Conservation (phyloP, 2,797 vertebrate species). For the Gobionotothen gibberifrons region DNA sequence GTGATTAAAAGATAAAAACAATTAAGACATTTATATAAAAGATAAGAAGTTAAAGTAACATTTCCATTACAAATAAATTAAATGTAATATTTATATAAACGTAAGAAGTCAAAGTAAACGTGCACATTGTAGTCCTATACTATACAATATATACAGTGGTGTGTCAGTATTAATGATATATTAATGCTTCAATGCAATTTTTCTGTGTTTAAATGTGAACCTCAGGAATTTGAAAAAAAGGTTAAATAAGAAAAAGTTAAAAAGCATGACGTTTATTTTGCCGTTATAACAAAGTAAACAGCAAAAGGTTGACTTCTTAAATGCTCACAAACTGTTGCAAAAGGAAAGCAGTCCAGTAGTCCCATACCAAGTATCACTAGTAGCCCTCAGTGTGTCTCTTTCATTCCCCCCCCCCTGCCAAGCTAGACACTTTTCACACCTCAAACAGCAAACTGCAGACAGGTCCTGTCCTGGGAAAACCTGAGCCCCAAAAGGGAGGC, state of each 20-base stretch:
- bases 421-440: conserved; percentile 60
- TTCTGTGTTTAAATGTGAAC: no score
- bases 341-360: conserved; percentile 24
- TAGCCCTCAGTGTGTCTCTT: conserved; percentile 16
- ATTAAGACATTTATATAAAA: no score
- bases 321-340: conserved; percentile 8
- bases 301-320: background rate
- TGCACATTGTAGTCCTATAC: no score
- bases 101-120: no score
- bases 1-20: no score
- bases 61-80: no score
- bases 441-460: conserved; percentile 47
- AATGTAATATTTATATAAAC: no score
- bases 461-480: conserved; percentile 43
- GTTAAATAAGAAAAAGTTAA: background rate
- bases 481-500: conserved; percentile 45
- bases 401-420: conserved; percentile 37
- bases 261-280: background rate
- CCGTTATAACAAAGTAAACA: background rate
- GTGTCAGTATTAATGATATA: no score
- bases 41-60: no score
- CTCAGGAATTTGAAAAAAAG: no score
- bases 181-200: no score
- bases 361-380: conserved; percentile 16
- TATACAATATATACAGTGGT: no score